Percentiles rank a stretch among this genome's conserved stretches.
These are phyloP conservation scores for Torymus texanus DNA, from an alignment of 2,888 invertebrate species.

Conservation along the genomic window DNA sequence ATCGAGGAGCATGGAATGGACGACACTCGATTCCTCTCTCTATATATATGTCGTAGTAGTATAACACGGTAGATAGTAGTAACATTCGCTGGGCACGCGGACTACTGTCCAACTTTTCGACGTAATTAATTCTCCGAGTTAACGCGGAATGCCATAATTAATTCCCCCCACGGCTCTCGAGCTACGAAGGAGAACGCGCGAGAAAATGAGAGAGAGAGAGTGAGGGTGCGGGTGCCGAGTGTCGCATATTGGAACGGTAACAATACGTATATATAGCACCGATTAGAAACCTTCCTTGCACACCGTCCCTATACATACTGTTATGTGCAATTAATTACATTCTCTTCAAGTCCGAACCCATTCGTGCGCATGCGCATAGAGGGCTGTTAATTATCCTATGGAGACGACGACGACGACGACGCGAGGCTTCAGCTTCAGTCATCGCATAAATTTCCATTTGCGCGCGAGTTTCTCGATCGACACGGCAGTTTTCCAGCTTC, in stretches of 20 bases:
- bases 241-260: conserved; percentile 62
- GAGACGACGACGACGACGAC: not conserved
- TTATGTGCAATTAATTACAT: conserved; percentile 73
- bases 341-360: conserved; percentile 68
- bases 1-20: not conserved
- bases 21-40: not conserved
- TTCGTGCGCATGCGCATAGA: too few relatives aligned
- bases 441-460: conserved; percentile 28
- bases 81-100: conserved; percentile 49
- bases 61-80: not conserved
- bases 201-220: conserved; percentile 44
- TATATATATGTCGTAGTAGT: too few relatives aligned
- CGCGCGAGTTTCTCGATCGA: conserved; percentile 23
- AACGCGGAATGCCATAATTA: conserved; percentile 75
- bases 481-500: conserved; percentile 19
- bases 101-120: conserved; percentile 72
- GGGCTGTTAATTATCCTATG: conserved; percentile 69
- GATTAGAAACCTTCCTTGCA: conserved; percentile 67
- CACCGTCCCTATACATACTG: not conserved
- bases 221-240: conserved; percentile 31
- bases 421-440: conserved; percentile 7
- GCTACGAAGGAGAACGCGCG: conserved; percentile 11
- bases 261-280: conserved; percentile 69
- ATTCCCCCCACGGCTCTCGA: conserved; percentile 68
- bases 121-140: conserved; percentile 74